phyloP scores from a whole-genome alignment of 2,888 invertebrate species.

The Chouioia cunea region DNA sequence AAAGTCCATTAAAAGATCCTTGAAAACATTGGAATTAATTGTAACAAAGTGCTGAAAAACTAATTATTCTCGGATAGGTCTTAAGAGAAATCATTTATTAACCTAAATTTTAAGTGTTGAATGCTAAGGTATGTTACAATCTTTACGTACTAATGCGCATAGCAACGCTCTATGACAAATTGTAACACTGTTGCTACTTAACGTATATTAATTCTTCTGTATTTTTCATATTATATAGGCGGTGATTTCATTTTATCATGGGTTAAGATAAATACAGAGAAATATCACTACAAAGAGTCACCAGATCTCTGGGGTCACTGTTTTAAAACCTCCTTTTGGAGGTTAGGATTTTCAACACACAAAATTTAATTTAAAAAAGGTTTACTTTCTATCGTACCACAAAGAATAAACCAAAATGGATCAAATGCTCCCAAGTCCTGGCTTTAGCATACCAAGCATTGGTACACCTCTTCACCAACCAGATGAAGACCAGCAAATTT shows the following conservation, averaged over 20 bases:
- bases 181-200: no score
- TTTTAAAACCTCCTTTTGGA: constrained; percentile 17
- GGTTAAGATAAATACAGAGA: constrained; percentile 21
- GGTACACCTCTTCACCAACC: constrained; percentile 91
- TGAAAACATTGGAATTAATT: no score
- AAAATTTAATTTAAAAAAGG: neutral
- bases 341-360: constrained; percentile 15
- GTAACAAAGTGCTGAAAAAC: no score
- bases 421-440: constrained; percentile 92
- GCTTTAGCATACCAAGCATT: constrained; percentile 89
- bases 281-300: constrained; percentile 5
- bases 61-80: no score
- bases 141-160: no score
- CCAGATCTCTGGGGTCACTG: no score
- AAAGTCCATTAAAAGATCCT: no score
- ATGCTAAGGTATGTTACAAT: no score
- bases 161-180: no score
- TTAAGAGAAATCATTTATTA: no score
- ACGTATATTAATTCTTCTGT: no score
- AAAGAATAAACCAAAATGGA: constrained; percentile 75
- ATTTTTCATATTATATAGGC: constrained; percentile 16
- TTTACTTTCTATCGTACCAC: constrained; percentile 7
- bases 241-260: constrained; percentile 14
- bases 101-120: no score
- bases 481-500: constrained; percentile 90